phyloP scores from a whole-genome alignment of 2,113 vertebrate species.

The Alosa alosa region DNA sequence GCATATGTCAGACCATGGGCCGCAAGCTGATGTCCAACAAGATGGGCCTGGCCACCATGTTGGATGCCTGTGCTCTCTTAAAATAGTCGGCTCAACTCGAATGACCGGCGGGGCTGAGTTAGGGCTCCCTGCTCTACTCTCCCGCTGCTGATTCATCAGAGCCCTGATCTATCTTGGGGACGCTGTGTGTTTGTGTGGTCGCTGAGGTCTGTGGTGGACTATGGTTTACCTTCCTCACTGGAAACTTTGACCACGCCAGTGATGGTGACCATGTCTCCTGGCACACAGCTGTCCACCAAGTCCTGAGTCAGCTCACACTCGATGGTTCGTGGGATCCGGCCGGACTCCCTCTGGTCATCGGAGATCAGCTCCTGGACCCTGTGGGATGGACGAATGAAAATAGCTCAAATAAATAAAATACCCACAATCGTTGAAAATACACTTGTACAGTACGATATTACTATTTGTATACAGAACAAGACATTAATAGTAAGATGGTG shows the following conservation, averaged over 20 bases:
- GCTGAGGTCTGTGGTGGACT: background rate
- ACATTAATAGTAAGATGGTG: too few species aligned
- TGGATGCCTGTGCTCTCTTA: background rate
- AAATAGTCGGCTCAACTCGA: background rate
- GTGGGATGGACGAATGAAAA: background rate
- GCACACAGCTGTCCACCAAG: conserved; percentile 94
- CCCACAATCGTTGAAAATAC: background rate
- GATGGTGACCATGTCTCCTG: conserved; percentile 88
- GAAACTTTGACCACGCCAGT: conserved; percentile 89
- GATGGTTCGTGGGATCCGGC: conserved; percentile 91
- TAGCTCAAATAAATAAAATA: background rate
- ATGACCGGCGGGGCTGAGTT: background rate
- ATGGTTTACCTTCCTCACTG: conserved; percentile 81
- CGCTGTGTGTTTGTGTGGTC: background rate
- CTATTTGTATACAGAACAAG: too few species aligned
- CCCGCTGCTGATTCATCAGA: background rate
- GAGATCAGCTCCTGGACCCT: conserved; percentile 93
- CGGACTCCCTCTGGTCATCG: conserved; percentile 89
- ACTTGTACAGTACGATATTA: background rate
- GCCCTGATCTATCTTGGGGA: background rate
- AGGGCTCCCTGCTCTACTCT: background rate
- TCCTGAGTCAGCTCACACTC: conserved; percentile 93
- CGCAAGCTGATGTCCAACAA: background rate
- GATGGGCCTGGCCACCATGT: background rate
- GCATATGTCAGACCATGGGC: background rate